phyloP scores from a whole-genome alignment of 2,113 vertebrate genomes.

The Gulo gulo region DNA sequence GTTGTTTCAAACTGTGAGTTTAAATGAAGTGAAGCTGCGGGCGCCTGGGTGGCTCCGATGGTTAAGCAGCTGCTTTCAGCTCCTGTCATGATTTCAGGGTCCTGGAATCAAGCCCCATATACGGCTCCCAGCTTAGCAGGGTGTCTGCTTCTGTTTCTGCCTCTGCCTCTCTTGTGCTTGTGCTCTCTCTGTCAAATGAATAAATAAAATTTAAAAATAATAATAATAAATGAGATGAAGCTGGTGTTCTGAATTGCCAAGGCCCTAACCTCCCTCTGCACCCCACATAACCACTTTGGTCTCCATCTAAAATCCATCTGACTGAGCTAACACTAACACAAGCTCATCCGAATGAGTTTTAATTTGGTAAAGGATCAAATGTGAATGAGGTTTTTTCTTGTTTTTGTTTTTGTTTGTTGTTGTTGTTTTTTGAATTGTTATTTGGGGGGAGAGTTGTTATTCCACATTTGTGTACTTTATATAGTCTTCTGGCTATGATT shows the following conservation, averaged over 20 bases:
- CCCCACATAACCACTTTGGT: neutral
- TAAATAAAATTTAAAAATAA: no score
- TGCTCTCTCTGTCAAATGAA: no score
- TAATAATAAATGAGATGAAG: neutral
- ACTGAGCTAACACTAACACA: neutral
- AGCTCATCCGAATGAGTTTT: neutral
- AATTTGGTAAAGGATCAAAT: neutral
- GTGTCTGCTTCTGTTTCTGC: no score
- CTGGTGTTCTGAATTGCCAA: neutral
- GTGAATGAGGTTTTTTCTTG: neutral
- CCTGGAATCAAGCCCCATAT: no score
- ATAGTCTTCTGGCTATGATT: neutral
- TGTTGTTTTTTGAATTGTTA: neutral
- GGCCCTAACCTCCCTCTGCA: neutral
- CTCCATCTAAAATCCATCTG: neutral
- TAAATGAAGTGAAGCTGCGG: neutral
- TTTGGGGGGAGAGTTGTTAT: neutral
- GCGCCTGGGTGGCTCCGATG: neutral
- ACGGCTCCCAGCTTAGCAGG: accelerated
- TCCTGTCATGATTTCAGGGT: no score
- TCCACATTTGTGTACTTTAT: neutral
- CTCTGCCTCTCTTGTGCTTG: no score
- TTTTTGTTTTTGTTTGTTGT: no score
- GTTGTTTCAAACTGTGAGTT: neutral
- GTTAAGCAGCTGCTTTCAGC: neutral